These are phyloP conservation scores for Ursus arctos DNA, from an alignment of 2,113 vertebrate genomes.

Conservation along the genomic window DNA sequence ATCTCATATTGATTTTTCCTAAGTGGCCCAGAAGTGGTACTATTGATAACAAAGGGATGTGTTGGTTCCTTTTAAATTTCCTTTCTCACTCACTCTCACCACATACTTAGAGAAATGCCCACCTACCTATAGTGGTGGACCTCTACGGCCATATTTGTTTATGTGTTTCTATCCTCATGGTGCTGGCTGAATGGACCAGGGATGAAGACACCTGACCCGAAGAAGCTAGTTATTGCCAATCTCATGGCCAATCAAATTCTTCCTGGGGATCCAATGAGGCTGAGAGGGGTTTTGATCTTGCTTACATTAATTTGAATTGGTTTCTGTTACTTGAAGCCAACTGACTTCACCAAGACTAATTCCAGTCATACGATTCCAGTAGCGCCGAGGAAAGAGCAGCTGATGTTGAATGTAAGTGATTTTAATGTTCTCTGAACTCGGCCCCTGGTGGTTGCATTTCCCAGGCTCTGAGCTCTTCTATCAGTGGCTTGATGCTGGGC, in stretches of 20 bases:
- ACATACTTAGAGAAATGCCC: background rate
- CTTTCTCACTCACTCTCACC: background rate
- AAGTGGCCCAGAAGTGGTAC: background rate
- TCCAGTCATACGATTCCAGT: background rate
- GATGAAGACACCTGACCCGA: background rate
- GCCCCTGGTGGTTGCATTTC: background rate
- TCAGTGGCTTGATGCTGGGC: background rate
- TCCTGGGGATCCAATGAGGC: background rate
- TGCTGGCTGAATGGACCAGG: background rate
- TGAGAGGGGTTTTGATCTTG: background rate
- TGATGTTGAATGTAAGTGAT: background rate
- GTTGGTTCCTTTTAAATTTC: constrained; percentile 5
- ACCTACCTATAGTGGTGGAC: background rate
- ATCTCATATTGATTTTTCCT: background rate
- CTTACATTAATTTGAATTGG: background rate
- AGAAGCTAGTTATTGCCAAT: background rate
- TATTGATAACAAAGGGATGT: background rate
- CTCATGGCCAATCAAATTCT: background rate
- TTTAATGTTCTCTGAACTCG: background rate
- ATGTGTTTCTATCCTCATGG: background rate
- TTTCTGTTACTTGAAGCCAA: constrained; percentile 10
- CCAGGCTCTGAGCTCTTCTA: background rate
- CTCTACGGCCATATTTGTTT: background rate
- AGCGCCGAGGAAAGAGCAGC: background rate
- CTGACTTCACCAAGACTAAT: background rate